Percentiles rank a stretch among this genome's conserved stretches.
Evolutionary conservation across 2,888 invertebrate species (phyloP).

Genomic region (Tenthredo notha): DNA sequence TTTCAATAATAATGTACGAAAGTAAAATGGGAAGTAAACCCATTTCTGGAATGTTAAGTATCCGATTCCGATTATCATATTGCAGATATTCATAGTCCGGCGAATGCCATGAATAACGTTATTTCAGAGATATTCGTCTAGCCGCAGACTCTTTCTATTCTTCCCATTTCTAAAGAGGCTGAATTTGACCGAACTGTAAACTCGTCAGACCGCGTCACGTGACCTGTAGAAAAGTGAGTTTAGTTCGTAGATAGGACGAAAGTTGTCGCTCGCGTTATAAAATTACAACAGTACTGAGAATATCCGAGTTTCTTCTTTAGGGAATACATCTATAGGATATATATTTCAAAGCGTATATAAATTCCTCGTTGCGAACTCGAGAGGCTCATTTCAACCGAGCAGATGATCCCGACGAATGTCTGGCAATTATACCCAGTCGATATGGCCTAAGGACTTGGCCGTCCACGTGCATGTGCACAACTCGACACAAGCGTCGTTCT

Average conservation of each 20-base stretch:
- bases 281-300: not conserved
- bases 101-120: not conserved
- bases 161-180: not conserved
- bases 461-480: not conserved
- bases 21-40: not conserved
- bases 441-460: not conserved
- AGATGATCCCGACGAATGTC: not conserved
- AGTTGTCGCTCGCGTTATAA: constrained; percentile 19
- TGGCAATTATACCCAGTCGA: not conserved
- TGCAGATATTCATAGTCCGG: not conserved
- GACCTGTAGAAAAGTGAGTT: not conserved
- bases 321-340: too few relatives aligned
- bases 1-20: not conserved
- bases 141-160: not conserved
- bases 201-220: constrained; percentile 31
- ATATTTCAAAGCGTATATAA: not conserved
- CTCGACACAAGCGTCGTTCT: not conserved
- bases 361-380: not conserved
- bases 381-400: not conserved
- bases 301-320: not conserved
- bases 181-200: constrained; percentile 1
- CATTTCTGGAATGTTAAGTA: not conserved
- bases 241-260: not conserved
- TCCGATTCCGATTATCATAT: not conserved
- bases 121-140: not conserved